A percentile compares a stretch with the other conserved stretches of the same genome.
phyloP scores from a whole-genome alignment of 2,888 invertebrate species.

The Eledona agricola region DNA sequence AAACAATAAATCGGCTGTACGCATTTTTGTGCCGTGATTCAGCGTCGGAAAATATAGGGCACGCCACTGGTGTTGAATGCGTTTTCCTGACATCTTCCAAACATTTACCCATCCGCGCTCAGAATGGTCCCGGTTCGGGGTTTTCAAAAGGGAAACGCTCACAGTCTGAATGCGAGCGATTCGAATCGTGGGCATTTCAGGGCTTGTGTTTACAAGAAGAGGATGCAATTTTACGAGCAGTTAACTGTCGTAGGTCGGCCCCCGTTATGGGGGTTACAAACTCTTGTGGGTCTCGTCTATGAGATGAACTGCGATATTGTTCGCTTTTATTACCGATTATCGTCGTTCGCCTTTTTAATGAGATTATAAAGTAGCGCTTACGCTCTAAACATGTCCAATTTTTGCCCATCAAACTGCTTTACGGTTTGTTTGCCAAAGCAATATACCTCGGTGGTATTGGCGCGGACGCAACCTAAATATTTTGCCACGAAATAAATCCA shows the following conservation, averaged over 20 bases:
- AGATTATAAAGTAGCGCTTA: conserved; percentile 32
- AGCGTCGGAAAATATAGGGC: conserved; percentile 22
- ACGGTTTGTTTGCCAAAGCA: conserved; percentile 29
- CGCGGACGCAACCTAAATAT: conserved; percentile 24
- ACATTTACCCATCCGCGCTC: conserved; percentile 3
- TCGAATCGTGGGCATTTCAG: conserved; percentile 1
- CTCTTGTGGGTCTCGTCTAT: conserved; percentile 34
- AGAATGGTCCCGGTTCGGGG: conserved; percentile 7
- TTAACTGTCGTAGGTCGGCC: conserved; percentile 49
- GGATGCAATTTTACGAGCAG: conserved; percentile 49
- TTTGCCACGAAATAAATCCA: conserved; percentile 19
- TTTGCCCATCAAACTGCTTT: conserved; percentile 28
- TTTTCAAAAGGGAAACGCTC: not conserved
- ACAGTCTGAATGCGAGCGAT: conserved; percentile 15
- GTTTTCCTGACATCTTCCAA: conserved; percentile 12
- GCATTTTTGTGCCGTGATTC: conserved; percentile 20
- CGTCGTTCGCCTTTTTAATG: conserved; percentile 27
- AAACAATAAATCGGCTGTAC: conserved; percentile 3
- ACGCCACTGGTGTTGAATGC: conserved; percentile 31
- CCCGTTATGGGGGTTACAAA: conserved; percentile 41
- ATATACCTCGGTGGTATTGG: conserved; percentile 22
- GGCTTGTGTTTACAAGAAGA: conserved; percentile 37
- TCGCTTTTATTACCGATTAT: conserved; percentile 36
- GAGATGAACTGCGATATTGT: conserved; percentile 36
- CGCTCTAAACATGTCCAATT: conserved; percentile 28